Evolutionary conservation across 2,888 invertebrate species (phyloP).

Genomic region (Branchipolynoe longqiensis): DNA sequence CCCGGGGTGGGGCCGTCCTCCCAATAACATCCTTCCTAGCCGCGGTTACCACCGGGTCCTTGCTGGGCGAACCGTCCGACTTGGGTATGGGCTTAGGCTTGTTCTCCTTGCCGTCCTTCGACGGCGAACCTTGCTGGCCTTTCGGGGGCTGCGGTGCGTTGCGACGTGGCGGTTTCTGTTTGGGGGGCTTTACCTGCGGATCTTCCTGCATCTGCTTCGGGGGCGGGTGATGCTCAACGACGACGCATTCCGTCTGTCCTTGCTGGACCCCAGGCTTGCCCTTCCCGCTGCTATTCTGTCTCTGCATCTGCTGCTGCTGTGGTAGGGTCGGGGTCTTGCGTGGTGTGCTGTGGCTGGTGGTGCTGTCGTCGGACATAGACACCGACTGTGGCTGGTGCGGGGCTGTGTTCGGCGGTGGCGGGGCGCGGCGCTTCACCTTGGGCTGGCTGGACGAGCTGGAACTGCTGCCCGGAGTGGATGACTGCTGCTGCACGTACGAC

Average conservation of each 20-base stretch:
- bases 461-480: slow-evolving; percentile 59
- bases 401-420: background rate
- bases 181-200: background rate
- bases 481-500: slow-evolving; percentile 20
- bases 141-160: slow-evolving; percentile 18
- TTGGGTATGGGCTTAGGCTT: no score
- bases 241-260: background rate
- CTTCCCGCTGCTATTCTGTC: background rate
- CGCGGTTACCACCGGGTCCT: background rate
- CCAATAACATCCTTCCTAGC: background rate
- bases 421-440: slow-evolving; percentile 35
- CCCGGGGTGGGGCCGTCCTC: slow-evolving; percentile 23
- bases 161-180: slow-evolving; percentile 31
- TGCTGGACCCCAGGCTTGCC: background rate
- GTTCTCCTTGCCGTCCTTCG: slow-evolving; percentile 9
- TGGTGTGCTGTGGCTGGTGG: slow-evolving; percentile 13
- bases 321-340: slow-evolving; percentile 3
- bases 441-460: slow-evolving; percentile 58
- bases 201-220: background rate
- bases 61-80: background rate
- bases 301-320: background rate
- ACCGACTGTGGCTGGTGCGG: background rate
- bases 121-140: background rate
- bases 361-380: slow-evolving; percentile 1
- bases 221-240: slow-evolving; percentile 13